Conservation (phyloP, 2,113 vertebrate species). For the Psittacus erithacus region DNA sequence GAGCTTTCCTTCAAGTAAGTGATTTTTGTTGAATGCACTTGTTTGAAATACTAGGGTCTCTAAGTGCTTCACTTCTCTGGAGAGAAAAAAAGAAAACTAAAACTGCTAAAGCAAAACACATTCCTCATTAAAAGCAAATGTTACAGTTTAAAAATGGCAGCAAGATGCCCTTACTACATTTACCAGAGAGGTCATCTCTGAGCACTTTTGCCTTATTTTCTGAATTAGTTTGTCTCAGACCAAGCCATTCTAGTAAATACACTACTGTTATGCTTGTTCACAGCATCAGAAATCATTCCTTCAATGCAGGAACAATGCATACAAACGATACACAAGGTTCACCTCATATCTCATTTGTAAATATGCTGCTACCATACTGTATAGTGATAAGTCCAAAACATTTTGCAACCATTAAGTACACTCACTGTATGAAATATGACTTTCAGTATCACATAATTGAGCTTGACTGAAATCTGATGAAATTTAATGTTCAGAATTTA, state of each 20-base stretch:
- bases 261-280: not conserved
- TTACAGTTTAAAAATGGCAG: not conserved
- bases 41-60: not conserved
- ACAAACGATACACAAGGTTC: fast-evolving
- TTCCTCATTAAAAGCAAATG: not conserved
- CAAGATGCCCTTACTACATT: not conserved
- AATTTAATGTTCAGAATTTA: not conserved
- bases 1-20: not conserved
- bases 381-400: not conserved
- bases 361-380: not conserved
- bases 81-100: not conserved
- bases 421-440: not conserved
- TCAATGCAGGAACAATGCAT: not conserved
- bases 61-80: not conserved
- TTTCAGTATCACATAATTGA: not conserved
- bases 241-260: not conserved
- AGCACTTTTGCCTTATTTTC: not conserved
- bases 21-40: not conserved
- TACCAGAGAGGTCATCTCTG: not conserved
- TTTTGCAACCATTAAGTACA: not conserved
- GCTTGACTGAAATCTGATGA: not conserved
- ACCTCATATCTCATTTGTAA: not conserved
- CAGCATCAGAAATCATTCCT: not conserved
- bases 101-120: not conserved
- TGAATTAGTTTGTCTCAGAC: not conserved